Conservation (phyloP, 2,113 vertebrate species). For the Phainopepla nitens region DNA sequence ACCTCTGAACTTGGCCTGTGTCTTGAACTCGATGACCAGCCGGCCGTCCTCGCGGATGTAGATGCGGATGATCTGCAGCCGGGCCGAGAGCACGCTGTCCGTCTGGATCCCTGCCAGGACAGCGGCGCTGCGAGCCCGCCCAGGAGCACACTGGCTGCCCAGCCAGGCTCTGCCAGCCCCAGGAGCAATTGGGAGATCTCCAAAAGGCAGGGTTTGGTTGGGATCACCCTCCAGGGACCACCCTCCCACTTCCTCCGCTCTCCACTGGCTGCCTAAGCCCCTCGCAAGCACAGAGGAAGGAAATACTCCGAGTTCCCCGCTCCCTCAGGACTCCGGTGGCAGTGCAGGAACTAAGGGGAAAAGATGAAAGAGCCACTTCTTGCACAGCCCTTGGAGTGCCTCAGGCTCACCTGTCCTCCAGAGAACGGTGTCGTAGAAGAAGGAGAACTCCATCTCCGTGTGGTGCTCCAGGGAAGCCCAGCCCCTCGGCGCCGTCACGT, state of each 20-base stretch:
- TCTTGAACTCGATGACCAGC: constrained; percentile 97
- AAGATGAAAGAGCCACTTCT: background rate
- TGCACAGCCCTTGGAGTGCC: fast-evolving
- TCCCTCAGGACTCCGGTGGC: background rate
- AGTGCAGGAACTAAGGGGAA: background rate
- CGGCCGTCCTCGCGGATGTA: constrained; percentile 95
- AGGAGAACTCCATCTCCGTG: constrained; percentile 99
- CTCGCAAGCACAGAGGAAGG: background rate
- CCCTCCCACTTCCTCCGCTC: fast-evolving
- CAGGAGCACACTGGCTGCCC: fast-evolving
- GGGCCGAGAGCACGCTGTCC: constrained; percentile 92
- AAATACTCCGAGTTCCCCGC: fast-evolving
- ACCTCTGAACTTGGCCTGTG: constrained; percentile 98
- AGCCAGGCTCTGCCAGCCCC: background rate
- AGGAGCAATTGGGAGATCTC: background rate
- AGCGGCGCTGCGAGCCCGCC: background rate
- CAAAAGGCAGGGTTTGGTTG: background rate
- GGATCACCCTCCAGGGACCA: background rate
- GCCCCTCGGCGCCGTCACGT: constrained; percentile 91
- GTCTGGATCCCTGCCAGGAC: constrained; percentile 89
- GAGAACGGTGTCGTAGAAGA: constrained; percentile 97
- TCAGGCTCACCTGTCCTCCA: constrained; percentile 86
- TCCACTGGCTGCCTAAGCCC: background rate
- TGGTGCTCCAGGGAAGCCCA: constrained; percentile 98
- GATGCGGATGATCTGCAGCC: constrained; percentile 95